phyloP scores from a whole-genome alignment of 2,113 vertebrate species.

The Platichthys flesus region DNA sequence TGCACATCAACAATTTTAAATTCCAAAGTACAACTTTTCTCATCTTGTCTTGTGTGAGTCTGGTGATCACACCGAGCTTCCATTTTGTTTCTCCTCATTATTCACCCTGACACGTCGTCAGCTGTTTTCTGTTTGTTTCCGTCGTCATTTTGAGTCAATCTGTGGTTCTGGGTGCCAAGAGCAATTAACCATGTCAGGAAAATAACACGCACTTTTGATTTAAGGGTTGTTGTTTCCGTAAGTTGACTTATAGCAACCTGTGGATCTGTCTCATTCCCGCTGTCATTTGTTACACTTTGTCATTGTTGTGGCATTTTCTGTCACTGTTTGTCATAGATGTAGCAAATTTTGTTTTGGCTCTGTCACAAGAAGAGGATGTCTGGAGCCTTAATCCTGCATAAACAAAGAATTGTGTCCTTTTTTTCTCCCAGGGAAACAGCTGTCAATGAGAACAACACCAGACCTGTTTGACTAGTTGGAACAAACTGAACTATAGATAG shows the following conservation, averaged over 20 bases:
- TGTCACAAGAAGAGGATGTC: background rate
- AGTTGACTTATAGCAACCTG: slow-evolving; percentile 5
- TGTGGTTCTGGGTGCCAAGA: background rate
- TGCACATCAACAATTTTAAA: background rate
- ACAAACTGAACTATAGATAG: background rate
- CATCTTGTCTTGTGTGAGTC: background rate
- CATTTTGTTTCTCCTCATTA: slow-evolving; percentile 2
- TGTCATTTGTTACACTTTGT: background rate
- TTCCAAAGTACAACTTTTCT: background rate
- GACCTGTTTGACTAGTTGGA: slow-evolving; percentile 6
- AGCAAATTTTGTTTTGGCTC: background rate
- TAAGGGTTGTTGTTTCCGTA: slow-evolving; percentile 2
- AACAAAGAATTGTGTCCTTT: background rate
- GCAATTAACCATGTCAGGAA: background rate
- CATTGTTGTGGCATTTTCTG: slow-evolving; percentile 18
- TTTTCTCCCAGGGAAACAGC: slow-evolving; percentile 20
- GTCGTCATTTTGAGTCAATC: background rate
- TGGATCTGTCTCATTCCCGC: background rate
- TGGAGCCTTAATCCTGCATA: background rate
- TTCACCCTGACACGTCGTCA: background rate
- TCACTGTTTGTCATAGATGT: background rate
- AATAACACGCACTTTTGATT: background rate
- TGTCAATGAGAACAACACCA: slow-evolving; percentile 19
- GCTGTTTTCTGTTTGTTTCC: slow-evolving; percentile 6
- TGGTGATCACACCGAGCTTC: background rate